phyloP scores from a whole-genome alignment of 2,888 invertebrate species.

The Drosophila yooni region DNA sequence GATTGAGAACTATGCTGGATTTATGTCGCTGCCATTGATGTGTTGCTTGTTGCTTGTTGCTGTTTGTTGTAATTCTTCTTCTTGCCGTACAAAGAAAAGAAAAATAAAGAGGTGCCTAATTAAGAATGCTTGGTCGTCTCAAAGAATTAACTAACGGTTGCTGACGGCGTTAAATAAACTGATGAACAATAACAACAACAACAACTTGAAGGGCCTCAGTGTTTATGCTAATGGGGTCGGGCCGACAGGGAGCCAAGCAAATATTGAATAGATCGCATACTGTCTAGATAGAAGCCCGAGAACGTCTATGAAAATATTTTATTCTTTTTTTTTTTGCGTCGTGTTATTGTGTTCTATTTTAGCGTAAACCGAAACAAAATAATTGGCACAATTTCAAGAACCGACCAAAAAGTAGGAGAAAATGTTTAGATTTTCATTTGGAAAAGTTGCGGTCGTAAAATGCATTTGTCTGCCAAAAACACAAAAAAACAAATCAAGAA shows the following conservation, averaged over 20 bases:
- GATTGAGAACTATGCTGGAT: constrained; percentile 42
- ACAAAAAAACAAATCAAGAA: constrained; percentile 4
- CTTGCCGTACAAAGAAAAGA: not conserved
- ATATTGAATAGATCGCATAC: constrained; percentile 53
- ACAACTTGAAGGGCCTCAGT: constrained; percentile 26
- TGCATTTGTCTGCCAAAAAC: constrained; percentile 38
- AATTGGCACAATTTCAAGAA: constrained; percentile 73
- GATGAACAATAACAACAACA: constrained; percentile 20
- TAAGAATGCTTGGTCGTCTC: constrained; percentile 51
- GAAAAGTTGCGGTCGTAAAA: constrained; percentile 43
- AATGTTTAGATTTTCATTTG: constrained; percentile 53
- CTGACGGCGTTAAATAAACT: constrained; percentile 39
- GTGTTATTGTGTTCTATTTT: constrained; percentile 66
- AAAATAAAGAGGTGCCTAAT: constrained; percentile 51
- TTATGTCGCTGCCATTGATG: constrained; percentile 45
- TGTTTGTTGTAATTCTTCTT: constrained; percentile 24
- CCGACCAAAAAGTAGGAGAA: constrained; percentile 3
- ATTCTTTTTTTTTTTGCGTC: constrained; percentile 16
- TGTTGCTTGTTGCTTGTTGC: constrained; percentile 26
- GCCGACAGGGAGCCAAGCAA: constrained; percentile 26
- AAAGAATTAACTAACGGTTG: constrained; percentile 55
- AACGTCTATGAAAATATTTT: not conserved
- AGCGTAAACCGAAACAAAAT: constrained; percentile 57
- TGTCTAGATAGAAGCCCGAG: constrained; percentile 4
- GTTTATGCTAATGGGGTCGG: constrained; percentile 47